phyloP scores from a whole-genome alignment of 2,888 invertebrate species.

The Allacma fusca region DNA sequence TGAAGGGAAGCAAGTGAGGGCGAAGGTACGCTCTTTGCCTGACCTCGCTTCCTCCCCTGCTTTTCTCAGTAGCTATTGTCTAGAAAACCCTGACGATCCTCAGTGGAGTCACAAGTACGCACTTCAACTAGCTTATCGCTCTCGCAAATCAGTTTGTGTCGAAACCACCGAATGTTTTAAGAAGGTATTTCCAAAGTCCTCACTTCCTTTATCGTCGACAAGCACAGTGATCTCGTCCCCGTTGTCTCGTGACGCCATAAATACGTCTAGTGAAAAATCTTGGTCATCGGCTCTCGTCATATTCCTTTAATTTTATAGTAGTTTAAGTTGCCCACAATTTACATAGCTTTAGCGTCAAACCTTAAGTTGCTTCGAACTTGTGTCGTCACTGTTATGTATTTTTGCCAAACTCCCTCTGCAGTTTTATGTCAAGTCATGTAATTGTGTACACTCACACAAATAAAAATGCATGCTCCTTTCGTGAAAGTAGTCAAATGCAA shows the following conservation, averaged over 20 bases:
- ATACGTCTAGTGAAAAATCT: slow-evolving; percentile 44
- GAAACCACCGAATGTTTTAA: slow-evolving; percentile 58
- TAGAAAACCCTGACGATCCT: slow-evolving; percentile 51
- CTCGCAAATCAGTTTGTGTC: slow-evolving; percentile 62
- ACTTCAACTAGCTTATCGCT: slow-evolving; percentile 61
- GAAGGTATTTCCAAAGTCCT: slow-evolving; percentile 55
- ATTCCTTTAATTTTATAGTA: slow-evolving; percentile 20
- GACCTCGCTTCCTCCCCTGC: slow-evolving; percentile 59
- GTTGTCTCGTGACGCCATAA: slow-evolving; percentile 49
- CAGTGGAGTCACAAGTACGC: slow-evolving; percentile 50
- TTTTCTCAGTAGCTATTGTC: slow-evolving; percentile 54
- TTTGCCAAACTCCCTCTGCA: not conserved
- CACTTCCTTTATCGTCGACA: slow-evolving; percentile 40
- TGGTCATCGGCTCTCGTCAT: slow-evolving; percentile 23
- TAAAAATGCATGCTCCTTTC: not conserved
- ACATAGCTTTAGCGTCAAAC: not conserved
- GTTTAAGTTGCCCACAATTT: slow-evolving; percentile 3
- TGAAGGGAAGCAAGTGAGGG: slow-evolving; percentile 58
- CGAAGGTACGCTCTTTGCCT: slow-evolving; percentile 61
- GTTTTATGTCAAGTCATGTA: not conserved
- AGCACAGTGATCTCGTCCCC: slow-evolving; percentile 45
- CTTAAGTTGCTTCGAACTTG: slow-evolving; percentile 31
- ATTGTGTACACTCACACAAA: not conserved
- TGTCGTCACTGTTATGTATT: slow-evolving; percentile 24
- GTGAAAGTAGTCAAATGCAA: slow-evolving; percentile 1